Evolutionary conservation across 2,888 invertebrate genomes (phyloP), one percentile per base, ranked within the genome.

Genomic region (Stenurella melanura): DNA sequence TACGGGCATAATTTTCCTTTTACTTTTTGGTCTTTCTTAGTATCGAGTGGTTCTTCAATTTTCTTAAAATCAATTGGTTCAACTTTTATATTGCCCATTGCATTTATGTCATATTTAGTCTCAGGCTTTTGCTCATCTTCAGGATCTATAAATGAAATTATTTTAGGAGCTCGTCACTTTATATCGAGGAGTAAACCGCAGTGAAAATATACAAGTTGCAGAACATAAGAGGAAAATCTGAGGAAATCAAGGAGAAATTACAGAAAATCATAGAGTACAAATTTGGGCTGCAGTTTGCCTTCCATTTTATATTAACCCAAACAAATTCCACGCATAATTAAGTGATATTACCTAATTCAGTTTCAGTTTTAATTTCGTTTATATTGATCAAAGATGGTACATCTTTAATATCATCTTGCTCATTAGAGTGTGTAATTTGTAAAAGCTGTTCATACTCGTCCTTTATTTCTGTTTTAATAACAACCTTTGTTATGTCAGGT

Each of bases 391-490:
- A 21, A 19, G 18, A 21, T 2, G 50, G 67, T 26, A 26, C 67
- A 9, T 19, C 38, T 26, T 26, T 54, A n/a, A 67, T 10, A n/a
- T 19, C 38, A 18, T 42, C 38, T 11, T 17, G 11, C 1, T 64
- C 64, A 0, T 54, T 19, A 26, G 2, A 1, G 5, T 26, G 18
- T 17, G 15, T 1, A 18, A 30, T 19, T 1, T 50, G 0, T 38
- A 21, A 18, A 18, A 38, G 38, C 18, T 12, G 12, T 17, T 67
- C 54, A n/a, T 54, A 67, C 50, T 67, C 67, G 12, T 67, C 18
- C 54, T 67, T 67, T 5, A 67, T 67, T 67, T 67, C 67, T 15
- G 67, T 54, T n/a, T 67, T 67, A n/a, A 67, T 54, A 15, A 50
- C 12, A 6, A 50, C 6, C 12, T 6, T n/a, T 15, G n/a, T 3